These are phyloP conservation scores for Caenorhabditis sp. DNA, from an alignment of 2,888 invertebrate genomes.

Conservation along the genomic window DNA sequence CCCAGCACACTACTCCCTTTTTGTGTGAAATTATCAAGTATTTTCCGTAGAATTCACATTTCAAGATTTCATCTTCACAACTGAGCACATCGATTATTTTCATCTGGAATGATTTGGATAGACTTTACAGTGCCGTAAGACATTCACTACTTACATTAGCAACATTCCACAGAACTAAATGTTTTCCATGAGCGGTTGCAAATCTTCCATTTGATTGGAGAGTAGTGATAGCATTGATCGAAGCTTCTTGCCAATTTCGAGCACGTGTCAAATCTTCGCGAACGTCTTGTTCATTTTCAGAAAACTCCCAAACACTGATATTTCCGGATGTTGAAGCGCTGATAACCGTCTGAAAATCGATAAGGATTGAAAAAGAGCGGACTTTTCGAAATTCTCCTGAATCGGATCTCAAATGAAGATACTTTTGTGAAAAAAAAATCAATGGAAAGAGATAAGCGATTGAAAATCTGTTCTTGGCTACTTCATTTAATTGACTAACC, in stretches of 20 bases:
- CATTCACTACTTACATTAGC: conserved; percentile 31
- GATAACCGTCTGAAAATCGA: conserved; percentile 17
- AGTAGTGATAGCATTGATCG: conserved; percentile 19
- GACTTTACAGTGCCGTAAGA: too few relatives aligned
- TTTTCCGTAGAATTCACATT: conserved; percentile 16
- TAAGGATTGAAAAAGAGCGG: not conserved
- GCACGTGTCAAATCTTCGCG: conserved; percentile 19
- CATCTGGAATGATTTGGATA: conserved; percentile 20
- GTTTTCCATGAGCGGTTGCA: conserved; percentile 26
- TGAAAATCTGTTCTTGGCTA: not conserved
- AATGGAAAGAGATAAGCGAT: too few relatives aligned
- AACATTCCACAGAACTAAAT: conserved; percentile 37
- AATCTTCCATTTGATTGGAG: conserved; percentile 33
- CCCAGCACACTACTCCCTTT: conserved; percentile 33
- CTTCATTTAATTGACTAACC: not conserved
- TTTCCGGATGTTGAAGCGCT: conserved; percentile 33
- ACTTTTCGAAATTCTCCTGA: too few relatives aligned
- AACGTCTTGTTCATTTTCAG: conserved; percentile 20
- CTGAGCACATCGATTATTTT: conserved; percentile 33
- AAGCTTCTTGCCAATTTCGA: conserved; percentile 37
- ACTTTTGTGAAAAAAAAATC: not conserved
- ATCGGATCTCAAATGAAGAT: not conserved
- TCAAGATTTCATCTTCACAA: conserved; percentile 16
- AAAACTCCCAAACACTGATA: conserved; percentile 32
- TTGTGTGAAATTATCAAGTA: conserved; percentile 29